A percentile compares a stretch with the other conserved stretches of the same genome.
phyloP scores from a whole-genome alignment of 2,797 vertebrate species.

The Lepilemur septentrionalis region DNA sequence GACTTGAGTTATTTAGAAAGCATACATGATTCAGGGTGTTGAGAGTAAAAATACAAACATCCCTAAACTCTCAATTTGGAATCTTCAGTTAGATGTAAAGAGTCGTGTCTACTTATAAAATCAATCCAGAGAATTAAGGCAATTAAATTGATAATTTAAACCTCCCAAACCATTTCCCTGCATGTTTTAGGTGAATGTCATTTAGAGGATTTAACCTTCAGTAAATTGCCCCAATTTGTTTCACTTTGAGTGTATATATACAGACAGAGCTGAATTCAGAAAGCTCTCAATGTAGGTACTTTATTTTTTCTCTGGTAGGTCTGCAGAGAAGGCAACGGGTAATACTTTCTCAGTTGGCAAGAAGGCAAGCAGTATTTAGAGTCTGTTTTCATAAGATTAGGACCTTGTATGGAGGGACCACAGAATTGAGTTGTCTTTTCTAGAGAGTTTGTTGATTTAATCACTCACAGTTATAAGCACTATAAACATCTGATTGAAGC shows the following conservation, averaged over 20 bases:
- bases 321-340: not conserved
- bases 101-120: constrained; percentile 56
- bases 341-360: constrained; percentile 34
- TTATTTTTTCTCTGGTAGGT: constrained; percentile 30
- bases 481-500: constrained; percentile 38
- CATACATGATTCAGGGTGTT: not conserved
- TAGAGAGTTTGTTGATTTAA: constrained; percentile 51
- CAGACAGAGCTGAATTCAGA: constrained; percentile 66
- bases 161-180: constrained; percentile 49
- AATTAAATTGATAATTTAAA: constrained; percentile 74
- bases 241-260: constrained; percentile 59
- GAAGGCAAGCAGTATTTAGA: constrained; percentile 37
- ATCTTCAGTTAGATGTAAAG: constrained; percentile 31
- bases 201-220: constrained; percentile 73
- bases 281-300: constrained; percentile 47
- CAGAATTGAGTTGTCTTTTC: constrained; percentile 49
- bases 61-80: constrained; percentile 23
- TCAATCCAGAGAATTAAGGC: constrained; percentile 66
- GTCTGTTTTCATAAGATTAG: constrained; percentile 71
- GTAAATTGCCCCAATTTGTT: constrained; percentile 76
- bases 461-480: constrained; percentile 52
- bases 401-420: constrained; percentile 18
- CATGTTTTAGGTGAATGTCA: constrained; percentile 56
- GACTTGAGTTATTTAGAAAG: not conserved
- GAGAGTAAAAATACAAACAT: constrained; percentile 52